Conservation (phyloP, 2,113 vertebrate species). For the Trachemys scripta region DNA sequence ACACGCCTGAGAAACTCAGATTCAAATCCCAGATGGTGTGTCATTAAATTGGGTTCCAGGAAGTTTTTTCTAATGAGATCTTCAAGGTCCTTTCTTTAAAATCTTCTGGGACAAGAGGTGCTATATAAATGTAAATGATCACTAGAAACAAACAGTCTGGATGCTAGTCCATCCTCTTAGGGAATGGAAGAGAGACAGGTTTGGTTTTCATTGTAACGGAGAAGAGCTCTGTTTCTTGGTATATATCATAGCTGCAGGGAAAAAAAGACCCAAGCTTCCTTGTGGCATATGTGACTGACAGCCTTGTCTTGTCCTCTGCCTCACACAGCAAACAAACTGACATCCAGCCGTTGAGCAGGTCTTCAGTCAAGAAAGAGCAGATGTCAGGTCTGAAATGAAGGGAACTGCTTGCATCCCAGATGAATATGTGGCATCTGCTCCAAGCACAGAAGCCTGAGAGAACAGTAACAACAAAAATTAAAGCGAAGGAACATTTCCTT, state of each 20-base stretch:
- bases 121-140: neutral
- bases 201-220: constrained; percentile 13
- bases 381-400: constrained; percentile 40
- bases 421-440: neutral
- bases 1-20: constrained; percentile 24
- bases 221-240: neutral
- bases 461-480: neutral
- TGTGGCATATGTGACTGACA: neutral
- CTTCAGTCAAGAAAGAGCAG: constrained; percentile 30
- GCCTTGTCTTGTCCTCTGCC: constrained; percentile 1
- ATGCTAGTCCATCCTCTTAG: neutral
- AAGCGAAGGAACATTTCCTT: neutral
- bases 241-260: neutral
- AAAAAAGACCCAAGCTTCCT: neutral
- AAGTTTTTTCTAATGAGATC: constrained; percentile 23
- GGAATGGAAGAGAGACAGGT: neutral
- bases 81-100: neutral
- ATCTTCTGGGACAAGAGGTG: neutral
- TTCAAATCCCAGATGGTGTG: neutral
- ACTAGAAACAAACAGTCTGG: neutral
- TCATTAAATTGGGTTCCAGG: neutral
- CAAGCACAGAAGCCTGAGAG: constrained; percentile 1
- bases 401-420: neutral
- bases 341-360: neutral
- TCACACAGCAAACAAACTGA: neutral